Percentiles rank a stretch among this genome's conserved stretches.
Conservation (phyloP, 35 echinoderm and acorn worm species). For the Ptychodera flava region DNA sequence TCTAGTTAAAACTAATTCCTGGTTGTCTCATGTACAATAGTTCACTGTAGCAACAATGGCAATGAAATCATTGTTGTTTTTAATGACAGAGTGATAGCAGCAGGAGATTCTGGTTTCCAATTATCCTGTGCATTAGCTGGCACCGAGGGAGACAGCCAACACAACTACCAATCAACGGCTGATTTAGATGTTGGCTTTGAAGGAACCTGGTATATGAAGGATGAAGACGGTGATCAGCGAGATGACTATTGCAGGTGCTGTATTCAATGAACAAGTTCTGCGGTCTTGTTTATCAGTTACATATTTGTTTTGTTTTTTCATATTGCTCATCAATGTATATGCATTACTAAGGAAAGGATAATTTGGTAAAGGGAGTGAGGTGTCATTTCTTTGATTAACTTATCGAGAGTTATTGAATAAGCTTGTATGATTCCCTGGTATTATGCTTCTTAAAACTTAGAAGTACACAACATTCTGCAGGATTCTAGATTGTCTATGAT, state of each 20-base stretch:
- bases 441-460: neutral
- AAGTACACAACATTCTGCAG: too few relatives aligned
- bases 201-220: conserved; percentile 97
- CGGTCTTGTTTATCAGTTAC: neutral
- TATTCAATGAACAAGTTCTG: neutral
- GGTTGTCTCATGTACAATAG: too few relatives aligned
- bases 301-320: neutral
- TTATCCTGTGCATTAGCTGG: conserved; percentile 75
- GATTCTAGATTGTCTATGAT: too few relatives aligned
- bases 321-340: neutral
- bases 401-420: neutral
- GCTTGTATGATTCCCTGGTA: neutral
- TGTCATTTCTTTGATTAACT: neutral
- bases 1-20: too few relatives aligned
- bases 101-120: neutral
- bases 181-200: conserved; percentile 56
- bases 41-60: too few relatives aligned
- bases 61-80: too few relatives aligned
- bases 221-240: conserved; percentile 84
- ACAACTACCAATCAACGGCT: conserved; percentile 64
- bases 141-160: conserved; percentile 56
- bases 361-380: neutral
- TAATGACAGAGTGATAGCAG: conserved; percentile 23
- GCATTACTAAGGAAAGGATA: neutral
- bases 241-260: conserved; percentile 93